Evolutionary conservation across 2,797 vertebrate species (phyloP), one percentile per base, ranked within the genome.

Genomic region (Leptodactylus fallax): DNA sequence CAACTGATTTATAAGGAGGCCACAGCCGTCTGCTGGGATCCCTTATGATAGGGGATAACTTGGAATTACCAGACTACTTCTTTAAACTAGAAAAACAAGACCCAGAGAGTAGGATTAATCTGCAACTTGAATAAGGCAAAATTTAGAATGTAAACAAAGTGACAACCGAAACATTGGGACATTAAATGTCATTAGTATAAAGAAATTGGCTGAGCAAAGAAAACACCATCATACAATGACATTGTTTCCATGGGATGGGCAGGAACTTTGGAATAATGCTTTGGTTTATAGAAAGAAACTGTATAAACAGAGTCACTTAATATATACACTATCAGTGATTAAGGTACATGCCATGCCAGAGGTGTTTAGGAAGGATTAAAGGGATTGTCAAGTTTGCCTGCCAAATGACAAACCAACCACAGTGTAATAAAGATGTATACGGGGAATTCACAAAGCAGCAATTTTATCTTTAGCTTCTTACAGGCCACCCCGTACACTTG

Each of bases 251-350:
- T 51, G 56, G 85, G 65, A 72, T 74, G 63, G 67, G 55, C 45
- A 49, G 67, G 79, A 16, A 19, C 55, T 12, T 25, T 4, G 10
- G 36, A 36, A 36, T 36, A 36, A 36, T 36, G 36, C 36, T 36
- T 36, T 13, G 36, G 27, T 58, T 71, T 11, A 79, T 23, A 49
- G 9, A 47, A 65, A 81, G 85, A 86, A 11, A n/a, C 25, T 14
- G 14, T n/a, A 71, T 79, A 79, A 79, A 86, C 49, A 79, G 36
- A 36, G 65, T 27, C 71, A 65, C n/a, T n/a, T 63, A 47, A 69
- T 71, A 71, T 45, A 3, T 78, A 9, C 45, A 85, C 63, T 23
- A 67, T 6, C 5, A 67, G 47, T 69, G 63, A 69, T 27, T 83
- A 51, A 27, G 27, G 51, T 36, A 1, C 17, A 14, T 12, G 51